Conservation (phyloP, 2,113 vertebrate genomes). For the Lethenteron reissneri region DNA sequence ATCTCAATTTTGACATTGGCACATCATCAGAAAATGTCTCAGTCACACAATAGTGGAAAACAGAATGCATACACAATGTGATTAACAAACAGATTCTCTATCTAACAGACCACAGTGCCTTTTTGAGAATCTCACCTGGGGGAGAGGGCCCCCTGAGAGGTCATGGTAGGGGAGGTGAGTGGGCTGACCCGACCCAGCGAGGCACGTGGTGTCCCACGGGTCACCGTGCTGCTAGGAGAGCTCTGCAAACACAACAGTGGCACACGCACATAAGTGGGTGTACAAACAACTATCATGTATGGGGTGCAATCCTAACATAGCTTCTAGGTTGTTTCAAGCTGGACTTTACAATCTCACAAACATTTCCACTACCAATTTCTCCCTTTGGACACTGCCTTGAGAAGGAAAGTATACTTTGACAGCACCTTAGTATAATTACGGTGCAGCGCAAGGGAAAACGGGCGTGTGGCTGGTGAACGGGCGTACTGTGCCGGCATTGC, state of each 20-base stretch:
- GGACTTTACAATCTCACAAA: conserved; percentile 2
- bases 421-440: too few relatives aligned
- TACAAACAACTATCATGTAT: background rate
- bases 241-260: background rate
- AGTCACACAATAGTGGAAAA: too few relatives aligned
- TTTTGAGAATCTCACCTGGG: background rate
- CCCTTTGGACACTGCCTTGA: background rate
- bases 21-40: too few relatives aligned
- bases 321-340: background rate
- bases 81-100: too few relatives aligned
- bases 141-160: background rate
- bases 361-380: background rate
- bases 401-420: too few relatives aligned
- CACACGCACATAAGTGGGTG: background rate
- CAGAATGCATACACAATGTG: too few relatives aligned
- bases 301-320: too few relatives aligned
- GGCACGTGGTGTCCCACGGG: background rate
- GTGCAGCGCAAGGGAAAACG: too few relatives aligned
- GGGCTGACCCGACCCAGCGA: background rate
- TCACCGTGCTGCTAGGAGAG: background rate
- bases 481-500: too few relatives aligned
- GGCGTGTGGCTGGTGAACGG: too few relatives aligned
- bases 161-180: background rate
- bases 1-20: too few relatives aligned
- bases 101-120: background rate